phyloP scores from a whole-genome alignment of 2,113 vertebrate species.

The Cebidichthys violaceus region DNA sequence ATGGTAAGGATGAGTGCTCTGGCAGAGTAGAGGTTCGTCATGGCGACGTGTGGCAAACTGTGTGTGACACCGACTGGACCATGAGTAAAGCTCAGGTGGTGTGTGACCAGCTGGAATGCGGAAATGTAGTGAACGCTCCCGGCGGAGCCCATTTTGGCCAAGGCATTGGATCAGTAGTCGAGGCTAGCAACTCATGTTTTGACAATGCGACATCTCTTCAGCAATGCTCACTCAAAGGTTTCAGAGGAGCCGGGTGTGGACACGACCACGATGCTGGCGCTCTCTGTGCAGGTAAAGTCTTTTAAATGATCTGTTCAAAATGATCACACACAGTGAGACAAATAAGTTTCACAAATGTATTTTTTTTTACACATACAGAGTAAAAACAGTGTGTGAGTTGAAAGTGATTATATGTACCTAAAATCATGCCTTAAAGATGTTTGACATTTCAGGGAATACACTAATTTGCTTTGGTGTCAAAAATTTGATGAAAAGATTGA shows the following conservation, averaged over 20 bases:
- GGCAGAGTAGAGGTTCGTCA: slow-evolving; percentile 78
- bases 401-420: background rate
- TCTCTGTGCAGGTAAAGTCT: slow-evolving; percentile 66
- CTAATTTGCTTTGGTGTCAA: background rate
- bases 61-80: slow-evolving; percentile 77
- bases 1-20: slow-evolving; percentile 57
- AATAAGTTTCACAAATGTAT: background rate
- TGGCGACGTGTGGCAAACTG: slow-evolving; percentile 65
- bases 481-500: background rate
- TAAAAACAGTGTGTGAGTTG: background rate
- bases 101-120: slow-evolving; percentile 73
- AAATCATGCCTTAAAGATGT: background rate
- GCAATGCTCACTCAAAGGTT: slow-evolving; percentile 62
- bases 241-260: slow-evolving; percentile 47
- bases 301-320: background rate
- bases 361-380: background rate
- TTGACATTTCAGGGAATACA: background rate
- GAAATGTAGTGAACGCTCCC: slow-evolving; percentile 6
- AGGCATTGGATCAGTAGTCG: slow-evolving; percentile 62
- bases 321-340: background rate
- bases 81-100: slow-evolving; percentile 64
- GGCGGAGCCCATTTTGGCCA: slow-evolving; percentile 47
- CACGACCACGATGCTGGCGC: slow-evolving; percentile 60
- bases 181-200: slow-evolving; percentile 61
- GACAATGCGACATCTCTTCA: slow-evolving; percentile 44